A percentile compares a stretch with the other conserved stretches of the same genome.
These are phyloP conservation scores for Eremobia ochroleuca DNA, from an alignment of 2,888 invertebrate species.

Conservation along the genomic window DNA sequence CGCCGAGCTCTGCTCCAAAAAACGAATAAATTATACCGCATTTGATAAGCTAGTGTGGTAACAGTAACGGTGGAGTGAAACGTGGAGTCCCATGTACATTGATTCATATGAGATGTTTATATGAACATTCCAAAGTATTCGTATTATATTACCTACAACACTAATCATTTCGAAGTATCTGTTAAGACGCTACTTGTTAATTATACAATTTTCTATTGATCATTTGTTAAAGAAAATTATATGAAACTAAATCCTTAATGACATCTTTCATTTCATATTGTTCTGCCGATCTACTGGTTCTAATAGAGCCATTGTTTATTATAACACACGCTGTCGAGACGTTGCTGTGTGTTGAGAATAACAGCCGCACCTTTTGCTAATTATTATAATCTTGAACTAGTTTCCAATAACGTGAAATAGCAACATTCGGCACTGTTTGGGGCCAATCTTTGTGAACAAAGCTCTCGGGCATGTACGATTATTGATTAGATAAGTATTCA, in stretches of 20 bases:
- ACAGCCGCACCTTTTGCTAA: slow-evolving; percentile 78
- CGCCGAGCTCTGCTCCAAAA: slow-evolving; percentile 60
- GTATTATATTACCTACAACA: slow-evolving; percentile 90
- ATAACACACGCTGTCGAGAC: slow-evolving; percentile 31
- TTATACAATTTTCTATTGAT: slow-evolving; percentile 92
- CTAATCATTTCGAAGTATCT: slow-evolving; percentile 91
- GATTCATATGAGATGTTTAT: slow-evolving; percentile 89
- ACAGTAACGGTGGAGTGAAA: slow-evolving; percentile 64
- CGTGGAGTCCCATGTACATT: slow-evolving; percentile 77
- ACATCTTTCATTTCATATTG: slow-evolving; percentile 79
- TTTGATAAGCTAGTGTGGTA: slow-evolving; percentile 59
- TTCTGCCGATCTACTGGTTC: slow-evolving; percentile 17
- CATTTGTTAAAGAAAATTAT: slow-evolving; percentile 92
- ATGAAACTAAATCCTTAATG: slow-evolving; percentile 90
- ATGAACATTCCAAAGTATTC: slow-evolving; percentile 91
- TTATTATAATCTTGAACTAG: slow-evolving; percentile 88
- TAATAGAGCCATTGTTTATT: slow-evolving; percentile 52
- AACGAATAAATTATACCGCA: slow-evolving; percentile 63
- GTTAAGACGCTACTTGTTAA: slow-evolving; percentile 91
- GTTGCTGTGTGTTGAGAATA: slow-evolving; percentile 40
- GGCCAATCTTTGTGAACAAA: slow-evolving; percentile 53
- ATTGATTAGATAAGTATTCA: slow-evolving; percentile 63
- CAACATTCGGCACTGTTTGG: slow-evolving; percentile 53
- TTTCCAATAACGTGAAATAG: slow-evolving; percentile 76
- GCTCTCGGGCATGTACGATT: slow-evolving; percentile 57